A percentile compares a stretch with the other conserved stretches of the same genome.
Evolutionary conservation across 37 sponge, comb jelly and placozoan species (phyloP).

Genomic region (Haliclona indistincta): DNA sequence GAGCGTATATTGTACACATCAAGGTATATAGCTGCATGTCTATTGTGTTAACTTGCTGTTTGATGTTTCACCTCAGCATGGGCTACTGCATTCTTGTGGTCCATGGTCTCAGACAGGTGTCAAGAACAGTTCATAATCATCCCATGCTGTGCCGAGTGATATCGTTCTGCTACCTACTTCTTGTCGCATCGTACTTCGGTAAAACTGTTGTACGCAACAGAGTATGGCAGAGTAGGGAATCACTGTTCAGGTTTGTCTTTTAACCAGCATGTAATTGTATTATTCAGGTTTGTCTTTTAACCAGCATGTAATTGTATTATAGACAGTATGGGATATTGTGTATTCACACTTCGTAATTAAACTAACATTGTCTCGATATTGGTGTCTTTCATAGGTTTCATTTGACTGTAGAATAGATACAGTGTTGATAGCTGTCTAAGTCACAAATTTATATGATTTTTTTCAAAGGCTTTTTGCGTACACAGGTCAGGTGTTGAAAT

Average conservation of each 20-base stretch:
- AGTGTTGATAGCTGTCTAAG: background rate
- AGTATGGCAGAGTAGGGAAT: slow-evolving; percentile 75
- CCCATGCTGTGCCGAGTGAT: background rate
- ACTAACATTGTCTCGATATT: too few relatives aligned
- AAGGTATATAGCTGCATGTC: slow-evolving; percentile 26
- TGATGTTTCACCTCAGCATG: slow-evolving; percentile 35
- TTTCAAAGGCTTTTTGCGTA: too few relatives aligned
- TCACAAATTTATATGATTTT: background rate
- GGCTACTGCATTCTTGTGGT: slow-evolving; percentile 76
- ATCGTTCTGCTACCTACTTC: slow-evolving; percentile 2
- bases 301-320: too few relatives aligned
- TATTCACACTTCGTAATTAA: too few relatives aligned
- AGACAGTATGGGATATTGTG: too few relatives aligned
- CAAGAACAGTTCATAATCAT: too few relatives aligned
- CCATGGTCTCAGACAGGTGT: slow-evolving; percentile 42
- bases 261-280: too few relatives aligned
- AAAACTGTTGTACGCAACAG: slow-evolving; percentile 71
- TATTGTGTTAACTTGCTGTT: background rate
- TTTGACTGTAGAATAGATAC: too few relatives aligned
- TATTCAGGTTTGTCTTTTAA: too few relatives aligned
- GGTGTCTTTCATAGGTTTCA: too few relatives aligned
- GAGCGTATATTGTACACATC: slow-evolving; percentile 87
- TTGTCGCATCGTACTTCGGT: slow-evolving; percentile 31
- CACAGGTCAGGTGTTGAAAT: slow-evolving; percentile 76
- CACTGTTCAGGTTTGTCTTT: slow-evolving; percentile 68